Percentiles rank a stretch among this genome's conserved stretches.
Conservation (phyloP, 2,888 invertebrate genomes). For the Lampropteryx suffumata region DNA sequence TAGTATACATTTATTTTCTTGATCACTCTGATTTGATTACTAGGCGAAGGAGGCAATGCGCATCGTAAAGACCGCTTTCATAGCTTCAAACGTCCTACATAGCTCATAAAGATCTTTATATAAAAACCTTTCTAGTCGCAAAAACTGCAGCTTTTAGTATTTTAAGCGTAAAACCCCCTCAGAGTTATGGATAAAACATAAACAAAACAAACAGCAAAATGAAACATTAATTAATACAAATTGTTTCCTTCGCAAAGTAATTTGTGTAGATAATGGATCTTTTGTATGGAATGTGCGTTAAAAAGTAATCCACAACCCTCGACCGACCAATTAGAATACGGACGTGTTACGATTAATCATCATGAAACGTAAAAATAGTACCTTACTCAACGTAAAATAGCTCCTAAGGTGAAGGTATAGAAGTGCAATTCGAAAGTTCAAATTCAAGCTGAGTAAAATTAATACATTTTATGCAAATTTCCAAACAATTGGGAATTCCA, state of each 20-base stretch:
- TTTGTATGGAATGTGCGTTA: slow-evolving; percentile 54
- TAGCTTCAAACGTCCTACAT: too few relatives aligned
- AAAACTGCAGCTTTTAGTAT: too few relatives aligned
- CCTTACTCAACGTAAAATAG: neutral
- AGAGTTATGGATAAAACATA: neutral
- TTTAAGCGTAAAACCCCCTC: too few relatives aligned
- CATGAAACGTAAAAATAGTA: slow-evolving; percentile 21
- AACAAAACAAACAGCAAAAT: neutral
- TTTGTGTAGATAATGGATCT: slow-evolving; percentile 79
- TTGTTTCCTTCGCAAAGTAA: slow-evolving; percentile 73
- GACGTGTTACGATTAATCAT: slow-evolving; percentile 65
- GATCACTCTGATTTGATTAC: too few relatives aligned
- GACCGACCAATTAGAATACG: slow-evolving; percentile 64
- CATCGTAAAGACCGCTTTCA: too few relatives aligned
- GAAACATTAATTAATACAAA: slow-evolving; percentile 78
- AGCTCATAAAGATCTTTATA: too few relatives aligned
- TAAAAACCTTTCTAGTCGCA: too few relatives aligned
- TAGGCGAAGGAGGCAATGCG: too few relatives aligned
- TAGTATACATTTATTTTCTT: too few relatives aligned
- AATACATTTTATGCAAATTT: slow-evolving; percentile 20
- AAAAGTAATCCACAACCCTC: slow-evolving; percentile 69
- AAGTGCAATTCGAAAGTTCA: neutral
- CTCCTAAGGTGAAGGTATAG: neutral
- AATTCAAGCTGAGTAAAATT: slow-evolving; percentile 4
- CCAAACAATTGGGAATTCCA: slow-evolving; percentile 7